A percentile compares a stretch with the other conserved stretches of the same genome.
These are phyloP conservation scores for Noctua pronuba DNA, from an alignment of 2,888 invertebrate species.

Conservation along the genomic window DNA sequence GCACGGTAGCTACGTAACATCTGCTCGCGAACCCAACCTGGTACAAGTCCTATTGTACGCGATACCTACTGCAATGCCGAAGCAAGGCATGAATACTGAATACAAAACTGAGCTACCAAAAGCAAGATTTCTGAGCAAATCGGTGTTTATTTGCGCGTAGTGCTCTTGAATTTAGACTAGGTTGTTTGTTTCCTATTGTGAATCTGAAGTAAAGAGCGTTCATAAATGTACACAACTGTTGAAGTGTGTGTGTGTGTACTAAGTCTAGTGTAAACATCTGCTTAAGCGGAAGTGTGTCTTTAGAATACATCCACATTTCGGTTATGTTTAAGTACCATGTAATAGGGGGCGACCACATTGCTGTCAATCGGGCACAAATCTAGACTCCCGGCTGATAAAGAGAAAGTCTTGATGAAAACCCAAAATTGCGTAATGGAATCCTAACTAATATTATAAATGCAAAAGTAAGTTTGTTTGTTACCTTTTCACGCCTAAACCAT, in stretches of 20 bases:
- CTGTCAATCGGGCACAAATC: neutral
- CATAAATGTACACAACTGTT: too few species aligned
- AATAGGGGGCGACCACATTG: neutral
- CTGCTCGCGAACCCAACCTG: constrained; percentile 1
- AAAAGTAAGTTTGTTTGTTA: too few species aligned
- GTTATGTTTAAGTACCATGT: too few species aligned
- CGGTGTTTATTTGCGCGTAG: constrained; percentile 17
- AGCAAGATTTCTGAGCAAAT: constrained; percentile 26
- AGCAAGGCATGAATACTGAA: constrained; percentile 55
- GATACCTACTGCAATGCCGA: constrained; percentile 31
- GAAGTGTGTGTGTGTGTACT: too few species aligned
- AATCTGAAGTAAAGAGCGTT: neutral
- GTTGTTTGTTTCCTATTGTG: constrained; percentile 1
- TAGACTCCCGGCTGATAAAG: neutral
- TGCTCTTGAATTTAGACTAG: constrained; percentile 19
- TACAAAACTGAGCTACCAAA: constrained; percentile 29
- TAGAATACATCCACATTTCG: too few species aligned
- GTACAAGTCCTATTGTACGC: constrained; percentile 35
- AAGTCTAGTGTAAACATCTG: neutral
- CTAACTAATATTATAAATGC: too few species aligned
- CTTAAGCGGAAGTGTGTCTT: neutral
- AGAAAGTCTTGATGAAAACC: neutral
- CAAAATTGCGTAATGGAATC: neutral
- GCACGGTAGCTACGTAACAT: constrained; percentile 27
- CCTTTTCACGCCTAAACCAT: too few species aligned